These are phyloP conservation scores for Thysanoteuthis rhombus DNA, from an alignment of 2,888 invertebrate species.

Conservation along the genomic window DNA sequence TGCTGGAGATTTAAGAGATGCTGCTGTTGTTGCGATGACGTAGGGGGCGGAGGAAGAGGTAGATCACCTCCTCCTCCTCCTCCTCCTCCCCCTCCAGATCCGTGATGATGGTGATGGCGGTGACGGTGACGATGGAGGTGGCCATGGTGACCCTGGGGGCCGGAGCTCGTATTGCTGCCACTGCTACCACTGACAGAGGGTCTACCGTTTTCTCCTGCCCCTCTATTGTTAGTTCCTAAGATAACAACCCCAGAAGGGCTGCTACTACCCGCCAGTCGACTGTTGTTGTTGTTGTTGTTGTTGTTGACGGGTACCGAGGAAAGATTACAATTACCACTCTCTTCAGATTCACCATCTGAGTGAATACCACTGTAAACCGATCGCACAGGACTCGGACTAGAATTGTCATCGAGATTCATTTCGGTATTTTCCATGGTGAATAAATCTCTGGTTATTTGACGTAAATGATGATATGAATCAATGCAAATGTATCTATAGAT, in stretches of 20 bases:
- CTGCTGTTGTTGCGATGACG: constrained; percentile 12
- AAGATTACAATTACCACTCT: background rate
- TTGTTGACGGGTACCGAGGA: background rate
- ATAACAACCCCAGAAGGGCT: background rate
- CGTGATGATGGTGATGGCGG: background rate
- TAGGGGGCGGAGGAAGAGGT: background rate
- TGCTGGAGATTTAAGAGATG: background rate
- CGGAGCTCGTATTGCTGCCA: background rate
- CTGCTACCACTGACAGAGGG: background rate
- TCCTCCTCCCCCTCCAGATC: background rate
- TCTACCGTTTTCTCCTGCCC: background rate
- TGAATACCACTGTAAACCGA: background rate
- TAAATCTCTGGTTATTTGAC: background rate
- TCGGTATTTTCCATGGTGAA: background rate
- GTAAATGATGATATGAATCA: background rate
- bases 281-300: constrained; percentile 16
- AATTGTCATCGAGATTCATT: background rate
- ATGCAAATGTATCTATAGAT: background rate
- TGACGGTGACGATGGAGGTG: constrained; percentile 1
- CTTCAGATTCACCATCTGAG: background rate
- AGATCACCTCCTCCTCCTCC: background rate
- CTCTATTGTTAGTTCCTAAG: background rate
- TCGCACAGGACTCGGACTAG: background rate
- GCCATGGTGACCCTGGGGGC: background rate
- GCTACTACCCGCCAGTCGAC: background rate